phyloP scores from a whole-genome alignment of 2,888 invertebrate genomes.

The Electrophaes corylata region DNA sequence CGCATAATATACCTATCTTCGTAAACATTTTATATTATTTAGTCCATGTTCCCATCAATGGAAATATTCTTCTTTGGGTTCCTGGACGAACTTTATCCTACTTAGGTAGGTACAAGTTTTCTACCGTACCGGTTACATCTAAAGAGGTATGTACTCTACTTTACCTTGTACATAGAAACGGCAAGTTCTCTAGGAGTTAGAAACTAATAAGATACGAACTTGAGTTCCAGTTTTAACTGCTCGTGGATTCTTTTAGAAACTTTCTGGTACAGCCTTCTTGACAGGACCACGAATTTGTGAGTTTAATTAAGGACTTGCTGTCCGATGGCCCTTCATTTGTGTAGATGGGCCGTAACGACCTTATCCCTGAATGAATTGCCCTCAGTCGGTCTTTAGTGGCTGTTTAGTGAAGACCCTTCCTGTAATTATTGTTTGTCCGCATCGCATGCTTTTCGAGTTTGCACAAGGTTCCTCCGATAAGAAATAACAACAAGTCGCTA shows the following conservation, averaged over 20 bases:
- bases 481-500: conserved; percentile 1
- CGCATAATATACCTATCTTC: no score
- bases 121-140: neutral
- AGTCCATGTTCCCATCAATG: conserved; percentile 19
- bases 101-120: conserved; percentile 17
- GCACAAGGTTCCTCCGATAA: conserved; percentile 2
- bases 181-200: conserved; percentile 25
- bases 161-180: conserved; percentile 16
- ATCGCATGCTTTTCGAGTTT: conserved; percentile 32
- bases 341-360: conserved; percentile 71
- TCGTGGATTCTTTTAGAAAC: conserved; percentile 34
- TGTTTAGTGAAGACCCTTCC: conserved; percentile 51
- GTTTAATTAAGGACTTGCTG: conserved; percentile 76
- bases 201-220: conserved; percentile 42
- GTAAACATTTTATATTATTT: conserved; percentile 1
- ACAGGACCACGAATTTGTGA: conserved; percentile 66
- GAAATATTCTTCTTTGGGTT: conserved; percentile 6
- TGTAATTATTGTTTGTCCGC: conserved; percentile 44
- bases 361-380: conserved; percentile 76
- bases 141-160: neutral
- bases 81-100: conserved; percentile 1
- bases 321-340: conserved; percentile 77
- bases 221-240: conserved; percentile 42
- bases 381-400: conserved; percentile 58
- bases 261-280: conserved; percentile 45